These are phyloP conservation scores for Oreochromis grahami DNA, from an alignment of 2,797 vertebrate genomes.

Conservation along the genomic window DNA sequence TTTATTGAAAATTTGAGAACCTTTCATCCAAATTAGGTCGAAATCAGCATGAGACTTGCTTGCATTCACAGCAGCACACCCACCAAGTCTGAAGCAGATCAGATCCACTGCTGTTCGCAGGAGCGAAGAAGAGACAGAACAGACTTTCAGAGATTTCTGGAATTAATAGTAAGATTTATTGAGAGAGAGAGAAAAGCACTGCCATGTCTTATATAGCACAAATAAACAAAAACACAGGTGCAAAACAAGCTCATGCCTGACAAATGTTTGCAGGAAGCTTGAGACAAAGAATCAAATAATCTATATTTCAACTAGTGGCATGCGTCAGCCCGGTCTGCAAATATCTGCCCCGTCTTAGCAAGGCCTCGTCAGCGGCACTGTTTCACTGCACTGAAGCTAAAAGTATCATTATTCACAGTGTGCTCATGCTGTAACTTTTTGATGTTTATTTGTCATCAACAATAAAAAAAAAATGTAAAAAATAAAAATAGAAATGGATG, in stretches of 20 bases:
- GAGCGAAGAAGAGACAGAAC: neutral
- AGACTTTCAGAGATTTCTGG: neutral
- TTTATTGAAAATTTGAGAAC: neutral
- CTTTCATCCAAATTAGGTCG: neutral
- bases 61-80: neutral
- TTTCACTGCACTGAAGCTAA: neutral
- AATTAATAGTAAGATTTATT: neutral
- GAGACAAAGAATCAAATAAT: conserved; percentile 28
- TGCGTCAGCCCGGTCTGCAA: conserved; percentile 3
- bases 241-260: conserved; percentile 32
- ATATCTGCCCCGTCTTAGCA: neutral
- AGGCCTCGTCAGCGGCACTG: neutral
- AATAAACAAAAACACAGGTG: conserved; percentile 28
- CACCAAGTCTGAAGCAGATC: neutral
- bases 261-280: conserved; percentile 32
- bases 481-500: neutral
- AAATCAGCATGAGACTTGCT: neutral
- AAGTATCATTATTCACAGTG: neutral
- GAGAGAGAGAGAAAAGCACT: neutral
- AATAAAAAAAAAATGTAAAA: neutral
- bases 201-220: conserved; percentile 3
- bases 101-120: neutral
- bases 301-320: conserved; percentile 9
- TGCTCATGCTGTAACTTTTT: neutral
- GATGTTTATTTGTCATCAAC: neutral